Evolutionary conservation across 2,888 invertebrate species (phyloP).

Genomic region (Cactoblastis cactorum): DNA sequence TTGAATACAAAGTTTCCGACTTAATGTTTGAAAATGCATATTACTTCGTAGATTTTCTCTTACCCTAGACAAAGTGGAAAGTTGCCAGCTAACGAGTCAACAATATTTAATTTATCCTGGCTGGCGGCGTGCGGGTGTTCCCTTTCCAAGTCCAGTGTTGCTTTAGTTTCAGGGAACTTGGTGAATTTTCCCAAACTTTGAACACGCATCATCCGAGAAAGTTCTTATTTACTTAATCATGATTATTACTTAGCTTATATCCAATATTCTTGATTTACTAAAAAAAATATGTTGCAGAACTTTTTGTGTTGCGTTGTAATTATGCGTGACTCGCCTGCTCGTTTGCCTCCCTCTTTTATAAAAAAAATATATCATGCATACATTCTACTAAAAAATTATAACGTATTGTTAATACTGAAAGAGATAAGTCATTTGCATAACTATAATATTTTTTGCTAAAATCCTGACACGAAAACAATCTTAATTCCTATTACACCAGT

Average conservation of each 20-base stretch:
- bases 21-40: neutral
- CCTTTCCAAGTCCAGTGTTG: neutral
- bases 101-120: neutral
- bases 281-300: neutral
- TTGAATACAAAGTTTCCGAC: too few relatives aligned
- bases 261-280: neutral
- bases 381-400: too few relatives aligned
- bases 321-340: too few relatives aligned
- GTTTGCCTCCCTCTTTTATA: too few relatives aligned
- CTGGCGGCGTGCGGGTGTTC: neutral
- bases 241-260: neutral
- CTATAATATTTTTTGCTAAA: too few relatives aligned
- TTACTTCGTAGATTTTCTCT: neutral
- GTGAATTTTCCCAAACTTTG: neutral
- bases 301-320: too few relatives aligned
- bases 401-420: too few relatives aligned
- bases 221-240: constrained; percentile 5
- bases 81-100: neutral
- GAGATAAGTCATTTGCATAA: too few relatives aligned
- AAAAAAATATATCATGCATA: too few relatives aligned
- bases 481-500: too few relatives aligned
- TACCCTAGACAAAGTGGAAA: neutral
- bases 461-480: too few relatives aligned
- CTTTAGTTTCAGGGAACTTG: constrained; percentile 1
- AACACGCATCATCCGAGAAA: neutral